phyloP scores from a whole-genome alignment of 2,113 vertebrate species.

The Perca schrenkii region DNA sequence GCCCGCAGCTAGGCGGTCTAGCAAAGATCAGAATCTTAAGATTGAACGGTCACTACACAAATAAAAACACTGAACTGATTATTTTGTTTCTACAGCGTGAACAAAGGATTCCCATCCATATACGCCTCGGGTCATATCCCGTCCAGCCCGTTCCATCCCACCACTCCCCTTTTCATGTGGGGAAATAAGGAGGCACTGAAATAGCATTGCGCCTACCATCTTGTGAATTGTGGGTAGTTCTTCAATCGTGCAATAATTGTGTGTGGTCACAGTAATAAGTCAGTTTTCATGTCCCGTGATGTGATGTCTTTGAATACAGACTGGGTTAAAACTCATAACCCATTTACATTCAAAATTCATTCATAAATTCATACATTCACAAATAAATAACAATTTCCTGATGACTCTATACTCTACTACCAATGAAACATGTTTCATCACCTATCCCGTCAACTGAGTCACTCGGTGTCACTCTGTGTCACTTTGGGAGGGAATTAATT shows the following conservation, averaged over 20 bases:
- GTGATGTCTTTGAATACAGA: neutral
- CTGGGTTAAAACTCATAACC: neutral
- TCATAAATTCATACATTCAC: too few species aligned
- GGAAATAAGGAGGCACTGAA: constrained; percentile 36
- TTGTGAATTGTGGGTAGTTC: neutral
- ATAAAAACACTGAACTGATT: constrained; percentile 45
- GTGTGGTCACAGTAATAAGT: neutral
- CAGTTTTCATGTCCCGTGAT: neutral
- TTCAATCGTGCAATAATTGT: neutral
- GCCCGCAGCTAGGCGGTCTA: neutral
- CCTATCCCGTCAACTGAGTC: constrained; percentile 21
- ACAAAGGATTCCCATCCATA: constrained; percentile 55
- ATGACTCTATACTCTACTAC: neutral
- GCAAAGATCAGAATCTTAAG: constrained; percentile 6
- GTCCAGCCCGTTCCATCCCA: constrained; percentile 50
- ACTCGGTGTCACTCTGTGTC: constrained; percentile 39
- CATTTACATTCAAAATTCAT: neutral
- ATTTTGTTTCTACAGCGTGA: constrained; percentile 49
- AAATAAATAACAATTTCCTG: neutral
- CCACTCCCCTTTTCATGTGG: constrained; percentile 46
- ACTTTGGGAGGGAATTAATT: neutral
- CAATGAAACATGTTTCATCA: neutral
- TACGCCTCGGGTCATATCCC: constrained; percentile 37
- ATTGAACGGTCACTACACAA: neutral
- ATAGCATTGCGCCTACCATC: neutral